Percentiles rank a stretch among this genome's conserved stretches.
These are phyloP conservation scores for Lucilia cuprina DNA, from an alignment of 1,140 invertebrate genomes.

Conservation along the genomic window DNA sequence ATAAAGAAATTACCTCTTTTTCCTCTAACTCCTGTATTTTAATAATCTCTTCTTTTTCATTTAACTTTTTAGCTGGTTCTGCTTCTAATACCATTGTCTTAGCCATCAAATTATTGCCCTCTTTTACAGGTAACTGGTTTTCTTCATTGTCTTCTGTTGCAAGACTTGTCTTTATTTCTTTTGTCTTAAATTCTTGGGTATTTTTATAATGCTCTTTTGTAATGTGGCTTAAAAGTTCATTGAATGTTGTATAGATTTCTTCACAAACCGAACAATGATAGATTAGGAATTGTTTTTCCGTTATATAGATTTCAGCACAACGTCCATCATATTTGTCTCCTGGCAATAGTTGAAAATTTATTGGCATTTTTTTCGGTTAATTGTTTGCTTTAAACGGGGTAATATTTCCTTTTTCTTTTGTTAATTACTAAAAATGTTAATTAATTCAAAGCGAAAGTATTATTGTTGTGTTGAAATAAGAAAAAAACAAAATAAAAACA, in stretches of 20 bases:
- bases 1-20: no score
- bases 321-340: background rate
- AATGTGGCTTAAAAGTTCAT: background rate
- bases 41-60: no score
- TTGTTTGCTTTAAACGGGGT: no score
- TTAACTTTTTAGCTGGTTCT: background rate
- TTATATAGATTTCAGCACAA: conserved; percentile 5
- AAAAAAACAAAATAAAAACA: no score
- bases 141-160: background rate
- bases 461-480: no score
- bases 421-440: no score
- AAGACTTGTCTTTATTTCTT: background rate
- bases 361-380: background rate
- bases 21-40: no score
- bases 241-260: background rate
- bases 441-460: no score
- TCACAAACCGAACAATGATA: conserved; percentile 1
- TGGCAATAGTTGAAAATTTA: background rate
- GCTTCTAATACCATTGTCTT: background rate
- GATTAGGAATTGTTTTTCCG: background rate
- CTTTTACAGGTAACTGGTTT: background rate
- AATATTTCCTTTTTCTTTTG: no score
- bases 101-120: background rate
- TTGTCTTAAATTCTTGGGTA: background rate
- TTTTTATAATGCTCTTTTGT: conserved; percentile 6